Percentiles rank a stretch among this genome's conserved stretches.
Conservation (phyloP, 2,113 vertebrate species). For the Ictalurus furcatus region DNA sequence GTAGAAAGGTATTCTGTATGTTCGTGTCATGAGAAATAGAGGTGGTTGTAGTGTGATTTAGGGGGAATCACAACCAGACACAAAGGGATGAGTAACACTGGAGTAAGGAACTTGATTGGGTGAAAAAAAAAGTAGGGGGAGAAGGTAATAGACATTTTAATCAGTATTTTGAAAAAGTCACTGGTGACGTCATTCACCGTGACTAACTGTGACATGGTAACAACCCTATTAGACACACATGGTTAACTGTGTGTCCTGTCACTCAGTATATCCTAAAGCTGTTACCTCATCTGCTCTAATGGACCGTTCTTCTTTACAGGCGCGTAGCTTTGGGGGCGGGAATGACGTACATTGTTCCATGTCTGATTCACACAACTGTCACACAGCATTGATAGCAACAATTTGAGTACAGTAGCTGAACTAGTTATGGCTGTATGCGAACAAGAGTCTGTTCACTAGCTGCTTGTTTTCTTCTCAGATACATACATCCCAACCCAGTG, state of each 20-base stretch:
- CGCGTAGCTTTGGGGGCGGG: background rate
- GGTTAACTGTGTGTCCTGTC: background rate
- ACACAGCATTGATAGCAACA: background rate
- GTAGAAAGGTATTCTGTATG: background rate
- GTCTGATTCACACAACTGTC: conserved; percentile 1
- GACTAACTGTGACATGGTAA: background rate
- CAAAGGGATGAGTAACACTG: background rate
- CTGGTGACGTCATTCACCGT: background rate
- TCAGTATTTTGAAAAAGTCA: background rate
- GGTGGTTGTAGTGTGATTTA: background rate
- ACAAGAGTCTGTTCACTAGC: background rate
- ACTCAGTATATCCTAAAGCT: background rate
- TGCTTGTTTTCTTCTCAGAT: background rate
- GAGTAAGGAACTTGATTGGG: background rate
- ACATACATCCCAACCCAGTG: background rate
- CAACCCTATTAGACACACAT: background rate
- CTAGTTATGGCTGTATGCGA: background rate
- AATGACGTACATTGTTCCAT: conserved; percentile 6
- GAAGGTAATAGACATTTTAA: background rate
- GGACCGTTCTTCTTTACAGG: background rate
- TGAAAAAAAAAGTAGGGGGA: background rate
- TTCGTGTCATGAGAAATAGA: background rate
- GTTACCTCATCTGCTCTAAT: background rate
- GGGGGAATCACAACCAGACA: background rate
- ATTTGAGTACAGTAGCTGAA: background rate